Base-by-base conservation (phyloP, 2,797 vertebrate species). In the Pogoniulus pusillus region DNA sequence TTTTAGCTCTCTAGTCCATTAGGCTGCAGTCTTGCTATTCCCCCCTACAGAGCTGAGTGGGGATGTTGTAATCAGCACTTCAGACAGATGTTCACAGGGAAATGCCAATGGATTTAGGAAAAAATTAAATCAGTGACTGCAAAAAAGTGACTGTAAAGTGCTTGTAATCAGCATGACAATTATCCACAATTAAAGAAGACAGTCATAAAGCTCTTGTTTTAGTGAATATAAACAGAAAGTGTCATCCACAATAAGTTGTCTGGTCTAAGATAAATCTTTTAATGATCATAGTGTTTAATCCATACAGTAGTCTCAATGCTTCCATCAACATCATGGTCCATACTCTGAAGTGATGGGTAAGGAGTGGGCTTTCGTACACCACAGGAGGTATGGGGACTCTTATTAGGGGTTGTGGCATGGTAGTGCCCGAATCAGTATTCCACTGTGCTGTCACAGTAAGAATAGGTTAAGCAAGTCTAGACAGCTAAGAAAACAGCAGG, bases 21-120 rank as follows among this genome's bases (percentile, higher is more conserved):
- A 89, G 32, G 29, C 57, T 91, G 55, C 37, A 76, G 10, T 83
- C 51, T 53, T 91, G 53, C 66, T 29, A 43, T 35, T 93, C 22
- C 17, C 32, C 30, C 71, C 71, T 32, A 24, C 57, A 62, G 91
- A 59, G 71, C 2, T 92, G 74, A 93, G 72, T 69, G 68, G 45
- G 37, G 45, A 91, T 62, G 71, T 64, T 89, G 45, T 71, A 95
- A 95, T 92, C 85, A 92, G 64, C 77, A 54, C n/a, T 93, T 94
- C 54, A 93, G 91, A 71, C 49, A 87, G 77, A 90, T 82, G 74
- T 85, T 89, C 74, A 68, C 11, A 47, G 71, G 69, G 49, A 90
- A 91, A 82, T 86, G 65, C 75, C 65, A 88, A 68, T 2, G 12
- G 51, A 74, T 91, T 20, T 0, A 35, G 91, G 91, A 91, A 29